phyloP scores from a whole-genome alignment of 1,140 invertebrate genomes.

The Phthorimaea operculella region DNA sequence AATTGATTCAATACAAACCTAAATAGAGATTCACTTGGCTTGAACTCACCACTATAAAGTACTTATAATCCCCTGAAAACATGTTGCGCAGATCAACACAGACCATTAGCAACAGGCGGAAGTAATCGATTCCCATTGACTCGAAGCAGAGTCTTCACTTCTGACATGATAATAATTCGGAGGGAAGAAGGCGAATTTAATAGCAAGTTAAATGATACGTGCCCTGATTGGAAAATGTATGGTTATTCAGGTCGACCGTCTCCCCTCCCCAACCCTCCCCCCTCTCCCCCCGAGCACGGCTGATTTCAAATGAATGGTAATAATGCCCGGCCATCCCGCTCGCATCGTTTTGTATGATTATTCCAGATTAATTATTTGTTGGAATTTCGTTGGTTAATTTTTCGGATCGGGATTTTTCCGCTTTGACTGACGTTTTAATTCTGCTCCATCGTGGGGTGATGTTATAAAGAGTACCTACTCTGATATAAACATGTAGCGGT shows the following conservation, averaged over 20 bases:
- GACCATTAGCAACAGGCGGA: too few species aligned
- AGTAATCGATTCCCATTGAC: too few species aligned
- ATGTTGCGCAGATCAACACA: too few species aligned
- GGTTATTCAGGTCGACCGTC: conserved; percentile 61
- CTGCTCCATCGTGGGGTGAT: conserved; percentile 46
- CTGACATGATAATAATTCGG: conserved; percentile 61
- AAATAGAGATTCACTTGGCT: too few species aligned
- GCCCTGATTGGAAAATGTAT: conserved; percentile 67
- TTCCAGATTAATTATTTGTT: conserved; percentile 68
- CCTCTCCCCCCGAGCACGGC: conserved; percentile 49
- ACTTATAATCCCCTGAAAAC: too few species aligned
- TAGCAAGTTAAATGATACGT: conserved; percentile 68
- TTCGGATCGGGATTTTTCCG: conserved; percentile 65
- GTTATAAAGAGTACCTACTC: not conserved
- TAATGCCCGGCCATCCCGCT: conserved; percentile 62
- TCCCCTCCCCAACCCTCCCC: conserved; percentile 35
- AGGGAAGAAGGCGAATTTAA: conserved; percentile 67
- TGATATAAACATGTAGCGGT: too few species aligned
- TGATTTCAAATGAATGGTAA: conserved; percentile 68
- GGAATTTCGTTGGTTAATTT: conserved; percentile 66
- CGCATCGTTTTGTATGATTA: conserved; percentile 68
- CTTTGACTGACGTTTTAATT: conserved; percentile 68
- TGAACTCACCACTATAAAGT: too few species aligned
- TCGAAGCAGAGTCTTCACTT: conserved; percentile 13
- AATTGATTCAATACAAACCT: too few species aligned